phyloP scores from a whole-genome alignment of 2,888 invertebrate species.

The Nycteola revayana region DNA sequence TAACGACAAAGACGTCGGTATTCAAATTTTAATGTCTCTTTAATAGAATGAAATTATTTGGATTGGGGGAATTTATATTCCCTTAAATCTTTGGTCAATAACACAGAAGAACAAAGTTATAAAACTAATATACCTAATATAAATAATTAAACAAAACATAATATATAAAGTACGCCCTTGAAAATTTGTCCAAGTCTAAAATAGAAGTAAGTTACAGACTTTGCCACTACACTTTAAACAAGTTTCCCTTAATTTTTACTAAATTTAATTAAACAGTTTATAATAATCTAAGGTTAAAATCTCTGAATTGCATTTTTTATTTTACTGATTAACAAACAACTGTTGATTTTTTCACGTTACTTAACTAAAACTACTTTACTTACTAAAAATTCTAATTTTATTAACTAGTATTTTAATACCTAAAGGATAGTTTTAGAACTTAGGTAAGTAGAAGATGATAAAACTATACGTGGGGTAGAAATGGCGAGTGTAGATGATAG shows the following conservation, averaged over 20 bases:
- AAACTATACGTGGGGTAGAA: conserved; percentile 24
- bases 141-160: conserved; percentile 18
- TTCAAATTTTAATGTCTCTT: conserved; percentile 29
- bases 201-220: conserved; percentile 39
- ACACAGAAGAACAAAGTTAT: conserved; percentile 34
- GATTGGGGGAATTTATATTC: conserved; percentile 8
- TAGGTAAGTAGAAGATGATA: conserved; percentile 39
- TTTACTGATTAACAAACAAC: conserved; percentile 78
- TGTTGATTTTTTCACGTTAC: conserved; percentile 64
- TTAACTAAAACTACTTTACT: conserved; percentile 67
- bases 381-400: conserved; percentile 61
- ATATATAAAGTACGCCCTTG: conserved; percentile 26
- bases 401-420: conserved; percentile 56
- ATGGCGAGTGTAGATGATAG: conserved; percentile 28
- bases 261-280: conserved; percentile 64
- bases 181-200: conserved; percentile 26
- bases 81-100: conserved; percentile 43
- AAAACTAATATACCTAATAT: conserved; percentile 25
- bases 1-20: conserved; percentile 33
- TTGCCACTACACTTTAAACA: conserved; percentile 44
- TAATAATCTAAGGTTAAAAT: conserved; percentile 68
- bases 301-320: conserved; percentile 80
- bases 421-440: conserved; percentile 51
- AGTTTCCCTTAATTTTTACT: conserved; percentile 25
- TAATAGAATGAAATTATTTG: conserved; percentile 22